These are phyloP conservation scores for Porites divaricata DNA, from an alignment of 92 coral and sea anemone genomes.

Conservation along the genomic window DNA sequence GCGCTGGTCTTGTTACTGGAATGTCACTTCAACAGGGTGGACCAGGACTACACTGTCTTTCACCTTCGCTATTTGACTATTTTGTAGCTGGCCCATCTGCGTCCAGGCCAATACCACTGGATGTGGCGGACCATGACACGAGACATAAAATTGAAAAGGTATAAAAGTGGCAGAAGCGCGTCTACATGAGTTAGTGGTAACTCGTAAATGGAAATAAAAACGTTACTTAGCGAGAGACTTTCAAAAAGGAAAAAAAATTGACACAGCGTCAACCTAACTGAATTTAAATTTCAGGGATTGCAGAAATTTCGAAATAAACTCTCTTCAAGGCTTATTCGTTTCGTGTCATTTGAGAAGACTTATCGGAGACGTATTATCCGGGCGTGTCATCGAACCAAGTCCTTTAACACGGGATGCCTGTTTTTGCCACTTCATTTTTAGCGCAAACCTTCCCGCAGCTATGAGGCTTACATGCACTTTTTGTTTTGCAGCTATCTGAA, in stretches of 20 bases:
- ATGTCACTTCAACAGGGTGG: slow-evolving; percentile 46
- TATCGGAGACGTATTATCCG: too few species aligned
- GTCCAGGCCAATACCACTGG: slow-evolving; percentile 10
- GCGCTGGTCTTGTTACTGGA: slow-evolving; percentile 39
- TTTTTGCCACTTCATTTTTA: too few species aligned
- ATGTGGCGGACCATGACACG: slow-evolving; percentile 23
- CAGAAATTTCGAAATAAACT: too few species aligned
- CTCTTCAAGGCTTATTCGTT: too few species aligned
- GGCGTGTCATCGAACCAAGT: too few species aligned
- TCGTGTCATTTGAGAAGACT: too few species aligned
- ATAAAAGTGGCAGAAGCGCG: not conserved
- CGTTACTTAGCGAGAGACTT: too few species aligned
- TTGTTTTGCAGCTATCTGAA: not conserved
- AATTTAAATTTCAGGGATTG: too few species aligned
- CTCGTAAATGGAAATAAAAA: not conserved
- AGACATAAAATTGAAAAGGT: slow-evolving; percentile 25
- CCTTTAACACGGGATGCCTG: too few species aligned
- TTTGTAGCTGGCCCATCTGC: slow-evolving; percentile 16
- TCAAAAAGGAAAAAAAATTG: too few species aligned
- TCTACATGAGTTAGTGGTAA: not conserved
- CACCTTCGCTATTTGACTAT: not conserved
- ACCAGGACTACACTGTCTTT: slow-evolving; percentile 32
- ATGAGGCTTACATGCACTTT: not conserved
- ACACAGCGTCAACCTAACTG: too few species aligned
- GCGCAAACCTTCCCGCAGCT: not conserved